Evolutionary conservation across 2,888 invertebrate species (phyloP), one percentile per base, ranked within the genome.

Genomic region (Synergus umbraculus): DNA sequence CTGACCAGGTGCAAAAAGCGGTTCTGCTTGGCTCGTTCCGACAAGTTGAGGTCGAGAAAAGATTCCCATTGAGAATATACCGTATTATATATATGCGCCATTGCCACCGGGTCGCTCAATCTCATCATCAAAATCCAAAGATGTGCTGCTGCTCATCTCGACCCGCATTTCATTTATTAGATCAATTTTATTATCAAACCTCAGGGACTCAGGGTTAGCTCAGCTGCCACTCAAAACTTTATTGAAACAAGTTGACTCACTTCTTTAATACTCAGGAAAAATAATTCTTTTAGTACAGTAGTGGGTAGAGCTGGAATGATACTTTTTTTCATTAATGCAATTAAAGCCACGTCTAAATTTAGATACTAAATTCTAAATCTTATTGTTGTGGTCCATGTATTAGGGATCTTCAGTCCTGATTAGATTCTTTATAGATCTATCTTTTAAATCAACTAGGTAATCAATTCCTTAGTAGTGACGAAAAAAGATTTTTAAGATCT

Each of bases 131-230:
- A 69, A 69, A 69, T 69, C 29, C 69, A 10, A 69, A 15, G 49
- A 69, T 18, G 12, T 49, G 10, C 9, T 44, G n/a, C n/a, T n/a
- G n/a, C n/a, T n/a, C 44, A 15, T 2, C 69, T 69, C 69, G 69
- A 69, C 69, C 69, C 69, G 69, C 69, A 69, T 69, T 69, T 69
- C 69, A 15, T 69, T 69, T 54, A 69, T 69, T 69, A 22, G 49
- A 69, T 69, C 69, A 69, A 69, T 69, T 49, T 69, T n/a, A 69
- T 49, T 18, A 69, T 37, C 13, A 69, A 22, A 13, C 15, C 13
- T 10, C 29, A 69, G 22, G 49, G 13, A n/a, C n/a, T n/a, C n/a
- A n/a, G n/a, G n/a, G n/a, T 69, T 54, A 9, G 29, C 37, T 29
- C 49, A 49, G 66, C 18, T 60, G 22, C 37, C 22, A 8, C 22